phyloP scores from a whole-genome alignment of 2,113 vertebrate genomes.

The Recurvirostra avosetta region DNA sequence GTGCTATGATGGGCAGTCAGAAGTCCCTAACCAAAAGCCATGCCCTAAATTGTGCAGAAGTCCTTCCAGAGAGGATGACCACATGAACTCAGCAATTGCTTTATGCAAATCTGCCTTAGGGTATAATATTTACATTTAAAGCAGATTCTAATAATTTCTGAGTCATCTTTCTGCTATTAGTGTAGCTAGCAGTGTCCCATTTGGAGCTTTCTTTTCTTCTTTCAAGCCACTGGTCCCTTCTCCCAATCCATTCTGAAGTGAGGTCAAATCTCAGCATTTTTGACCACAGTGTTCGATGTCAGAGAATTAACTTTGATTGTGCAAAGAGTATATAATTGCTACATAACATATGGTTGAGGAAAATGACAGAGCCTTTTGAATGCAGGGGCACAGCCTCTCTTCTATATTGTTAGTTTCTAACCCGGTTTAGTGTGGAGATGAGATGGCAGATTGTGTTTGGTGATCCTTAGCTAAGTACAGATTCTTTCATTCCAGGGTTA shows the following conservation, averaged over 20 bases:
- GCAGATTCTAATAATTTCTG: not conserved
- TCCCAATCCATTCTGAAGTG: not conserved
- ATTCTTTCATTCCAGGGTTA: not conserved
- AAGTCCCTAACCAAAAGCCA: not conserved
- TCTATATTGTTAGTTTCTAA: not conserved
- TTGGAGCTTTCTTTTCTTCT: not conserved
- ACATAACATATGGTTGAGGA: not conserved
- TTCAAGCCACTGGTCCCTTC: not conserved
- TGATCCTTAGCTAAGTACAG: not conserved
- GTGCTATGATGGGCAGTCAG: not conserved
- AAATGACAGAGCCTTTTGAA: not conserved
- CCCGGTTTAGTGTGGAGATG: not conserved
- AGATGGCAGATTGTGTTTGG: not conserved
- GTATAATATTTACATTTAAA: constrained; percentile 8
- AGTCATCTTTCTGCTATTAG: not conserved
- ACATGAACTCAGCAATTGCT: not conserved
- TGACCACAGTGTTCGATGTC: not conserved
- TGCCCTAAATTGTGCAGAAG: not conserved
- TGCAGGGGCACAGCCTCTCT: not conserved
- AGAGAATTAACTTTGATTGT: not conserved
- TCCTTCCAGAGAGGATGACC: not conserved
- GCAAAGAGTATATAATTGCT: not conserved
- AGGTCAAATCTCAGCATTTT: not conserved
- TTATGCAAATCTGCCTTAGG: not conserved
- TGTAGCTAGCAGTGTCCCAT: not conserved